Evolutionary conservation across 2,113 vertebrate genomes (phyloP).

Genomic region (Microcebus jonahi): DNA sequence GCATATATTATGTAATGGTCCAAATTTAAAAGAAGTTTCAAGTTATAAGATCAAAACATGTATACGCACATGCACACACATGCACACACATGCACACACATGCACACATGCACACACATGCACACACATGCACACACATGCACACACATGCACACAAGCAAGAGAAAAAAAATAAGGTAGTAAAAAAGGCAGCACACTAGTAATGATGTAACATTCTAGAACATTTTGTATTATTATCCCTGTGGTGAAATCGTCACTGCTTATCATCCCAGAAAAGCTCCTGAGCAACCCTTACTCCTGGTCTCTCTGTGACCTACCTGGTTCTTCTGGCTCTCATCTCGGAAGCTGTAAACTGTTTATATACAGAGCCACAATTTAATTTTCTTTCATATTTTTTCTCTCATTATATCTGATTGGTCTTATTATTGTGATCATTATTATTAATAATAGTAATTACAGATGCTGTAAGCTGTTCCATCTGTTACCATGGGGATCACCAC

Average conservation of each 20-base stretch:
- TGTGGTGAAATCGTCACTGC: not conserved
- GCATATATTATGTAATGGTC: not conserved
- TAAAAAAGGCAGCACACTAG: not conserved
- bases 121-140: not conserved
- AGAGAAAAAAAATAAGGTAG: not conserved
- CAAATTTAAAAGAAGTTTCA: not conserved
- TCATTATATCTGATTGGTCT: slow-evolving; percentile 64
- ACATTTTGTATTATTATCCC: not conserved
- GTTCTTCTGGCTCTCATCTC: not conserved
- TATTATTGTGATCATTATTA: slow-evolving; percentile 62
- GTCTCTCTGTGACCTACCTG: not conserved
- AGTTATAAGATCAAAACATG: not conserved
- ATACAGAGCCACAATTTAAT: slow-evolving; percentile 36
- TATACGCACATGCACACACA: not conserved
- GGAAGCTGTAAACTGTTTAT: slow-evolving; percentile 37
- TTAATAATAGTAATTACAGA: slow-evolving; percentile 66
- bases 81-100: not conserved
- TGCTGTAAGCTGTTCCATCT: slow-evolving; percentile 21
- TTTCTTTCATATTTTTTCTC: slow-evolving; percentile 24
- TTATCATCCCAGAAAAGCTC: not conserved
- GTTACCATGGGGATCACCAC: slow-evolving; percentile 41
- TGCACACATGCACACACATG: not conserved
- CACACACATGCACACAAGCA: not conserved
- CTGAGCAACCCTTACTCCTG: accelerated
- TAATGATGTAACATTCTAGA: not conserved